Conservation (phyloP, 1,140 invertebrate species). For the Drosophila jambulina region DNA sequence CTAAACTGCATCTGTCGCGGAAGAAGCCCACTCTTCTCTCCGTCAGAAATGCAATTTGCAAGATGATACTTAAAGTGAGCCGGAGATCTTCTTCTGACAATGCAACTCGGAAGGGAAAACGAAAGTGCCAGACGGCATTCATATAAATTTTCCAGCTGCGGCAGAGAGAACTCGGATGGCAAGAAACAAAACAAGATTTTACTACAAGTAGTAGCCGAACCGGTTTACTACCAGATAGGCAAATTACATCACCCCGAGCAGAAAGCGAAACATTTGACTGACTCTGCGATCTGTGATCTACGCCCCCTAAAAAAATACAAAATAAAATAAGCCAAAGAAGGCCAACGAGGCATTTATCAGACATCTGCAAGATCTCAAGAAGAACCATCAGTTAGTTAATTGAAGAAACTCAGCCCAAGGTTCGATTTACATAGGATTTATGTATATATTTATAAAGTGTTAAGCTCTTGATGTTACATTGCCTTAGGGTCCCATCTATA, state of each 20-base stretch:
- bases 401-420: slow-evolving; percentile 28
- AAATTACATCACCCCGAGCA: slow-evolving; percentile 74
- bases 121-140: slow-evolving; percentile 55
- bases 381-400: slow-evolving; percentile 29
- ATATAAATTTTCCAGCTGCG: slow-evolving; percentile 48
- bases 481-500: slow-evolving; percentile 39
- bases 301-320: slow-evolving; percentile 27
- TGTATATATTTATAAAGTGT: slow-evolving; percentile 19
- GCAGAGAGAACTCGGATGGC: slow-evolving; percentile 37
- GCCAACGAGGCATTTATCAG: slow-evolving; percentile 30
- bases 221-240: slow-evolving; percentile 58
- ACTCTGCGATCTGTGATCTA: slow-evolving; percentile 39
- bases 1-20: slow-evolving; percentile 40
- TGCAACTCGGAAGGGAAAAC: slow-evolving; percentile 50
- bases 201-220: slow-evolving; percentile 55
- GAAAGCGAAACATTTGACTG: slow-evolving; percentile 47
- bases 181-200: slow-evolving; percentile 57
- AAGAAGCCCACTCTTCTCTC: slow-evolving; percentile 39
- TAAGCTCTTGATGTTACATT: slow-evolving; percentile 19
- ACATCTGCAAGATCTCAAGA: slow-evolving; percentile 69
- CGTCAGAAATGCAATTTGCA: slow-evolving; percentile 60
- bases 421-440: slow-evolving; percentile 43
- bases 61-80: slow-evolving; percentile 55
- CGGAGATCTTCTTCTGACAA: slow-evolving; percentile 21
- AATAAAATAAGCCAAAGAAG: slow-evolving; percentile 25